Conservation (phyloP, 2,888 invertebrate genomes). For the Cryptosula pallasiana region DNA sequence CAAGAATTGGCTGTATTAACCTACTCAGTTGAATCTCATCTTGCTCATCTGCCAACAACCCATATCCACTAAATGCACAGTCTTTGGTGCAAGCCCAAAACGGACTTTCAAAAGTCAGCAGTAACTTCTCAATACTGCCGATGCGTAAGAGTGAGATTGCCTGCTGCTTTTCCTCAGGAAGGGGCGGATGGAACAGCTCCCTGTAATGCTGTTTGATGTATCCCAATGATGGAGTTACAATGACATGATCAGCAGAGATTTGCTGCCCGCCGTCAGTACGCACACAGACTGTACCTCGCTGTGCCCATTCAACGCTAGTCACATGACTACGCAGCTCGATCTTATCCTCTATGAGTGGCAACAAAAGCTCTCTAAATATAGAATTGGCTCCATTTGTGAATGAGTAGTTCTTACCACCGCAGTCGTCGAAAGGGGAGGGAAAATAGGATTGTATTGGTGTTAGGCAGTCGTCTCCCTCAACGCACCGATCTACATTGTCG, state of each 20-base stretch:
- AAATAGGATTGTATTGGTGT: no score
- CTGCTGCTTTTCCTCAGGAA: conserved; percentile 3
- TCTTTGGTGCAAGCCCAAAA: conserved; percentile 22
- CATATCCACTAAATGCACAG: no score
- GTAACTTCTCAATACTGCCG: conserved; percentile 26
- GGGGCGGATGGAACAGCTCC: neutral
- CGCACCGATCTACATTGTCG: no score
- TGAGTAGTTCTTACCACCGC: neutral
- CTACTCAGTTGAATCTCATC: neutral
- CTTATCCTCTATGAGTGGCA: neutral
- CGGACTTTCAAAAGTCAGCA: conserved; percentile 25
- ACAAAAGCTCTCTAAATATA: neutral
- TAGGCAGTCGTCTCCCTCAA: no score
- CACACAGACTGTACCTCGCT: neutral
- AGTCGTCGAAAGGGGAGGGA: no score
- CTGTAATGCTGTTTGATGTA: conserved; percentile 25
- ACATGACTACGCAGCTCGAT: neutral
- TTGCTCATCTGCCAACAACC: neutral
- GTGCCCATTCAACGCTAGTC: neutral
- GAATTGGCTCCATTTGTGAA: neutral
- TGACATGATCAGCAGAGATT: conserved; percentile 24
- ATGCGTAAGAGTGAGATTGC: conserved; percentile 27
- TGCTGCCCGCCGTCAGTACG: neutral
- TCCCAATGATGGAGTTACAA: conserved; percentile 26
- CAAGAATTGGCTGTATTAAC: neutral